Percentiles rank a stretch among this genome's conserved stretches.
Conservation (phyloP, 2,888 invertebrate species). For the Neuroscelio doddi region DNA sequence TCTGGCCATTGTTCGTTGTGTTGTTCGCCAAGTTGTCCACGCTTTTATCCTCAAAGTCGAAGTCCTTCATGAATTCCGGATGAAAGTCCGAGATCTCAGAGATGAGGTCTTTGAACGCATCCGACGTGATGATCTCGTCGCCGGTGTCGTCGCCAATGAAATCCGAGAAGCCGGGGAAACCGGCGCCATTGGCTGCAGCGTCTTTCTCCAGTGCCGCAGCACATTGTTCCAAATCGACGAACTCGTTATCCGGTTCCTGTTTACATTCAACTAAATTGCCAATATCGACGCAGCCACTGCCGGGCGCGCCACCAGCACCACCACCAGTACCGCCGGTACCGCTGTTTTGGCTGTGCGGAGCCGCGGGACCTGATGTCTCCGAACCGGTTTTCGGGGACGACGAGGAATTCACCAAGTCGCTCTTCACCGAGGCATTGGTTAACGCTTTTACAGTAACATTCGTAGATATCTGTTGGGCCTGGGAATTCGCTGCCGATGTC, state of each 20-base stretch:
- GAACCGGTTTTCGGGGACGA: constrained; percentile 74
- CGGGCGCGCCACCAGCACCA: constrained; percentile 42
- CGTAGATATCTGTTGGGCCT: constrained; percentile 91
- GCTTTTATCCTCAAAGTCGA: constrained; percentile 80
- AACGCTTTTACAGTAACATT: constrained; percentile 92
- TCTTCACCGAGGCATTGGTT: constrained; percentile 80
- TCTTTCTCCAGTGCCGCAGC: constrained; percentile 91
- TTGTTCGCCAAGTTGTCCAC: constrained; percentile 55
- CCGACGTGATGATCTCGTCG: constrained; percentile 83
- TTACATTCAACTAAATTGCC: constrained; percentile 86
- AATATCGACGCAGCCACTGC: constrained; percentile 73
- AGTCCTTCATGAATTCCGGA: constrained; percentile 87
- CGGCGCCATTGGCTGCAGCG: constrained; percentile 80
- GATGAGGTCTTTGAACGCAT: constrained; percentile 89
- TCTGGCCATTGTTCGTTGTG: constrained; percentile 63
- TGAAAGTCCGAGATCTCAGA: constrained; percentile 88
- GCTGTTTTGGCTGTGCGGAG: constrained; percentile 59
- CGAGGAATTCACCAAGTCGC: constrained; percentile 72
- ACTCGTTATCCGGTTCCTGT: constrained; percentile 88
- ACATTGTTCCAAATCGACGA: constrained; percentile 88
- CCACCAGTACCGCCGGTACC: constrained; percentile 50
- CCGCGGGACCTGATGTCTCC: constrained; percentile 67
- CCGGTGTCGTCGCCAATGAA: constrained; percentile 89
- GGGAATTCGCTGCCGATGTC: constrained; percentile 88
- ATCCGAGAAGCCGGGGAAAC: constrained; percentile 85